Base-by-base conservation (phyloP, 92 coral and sea anemone species). In the Ricordea florida region DNA sequence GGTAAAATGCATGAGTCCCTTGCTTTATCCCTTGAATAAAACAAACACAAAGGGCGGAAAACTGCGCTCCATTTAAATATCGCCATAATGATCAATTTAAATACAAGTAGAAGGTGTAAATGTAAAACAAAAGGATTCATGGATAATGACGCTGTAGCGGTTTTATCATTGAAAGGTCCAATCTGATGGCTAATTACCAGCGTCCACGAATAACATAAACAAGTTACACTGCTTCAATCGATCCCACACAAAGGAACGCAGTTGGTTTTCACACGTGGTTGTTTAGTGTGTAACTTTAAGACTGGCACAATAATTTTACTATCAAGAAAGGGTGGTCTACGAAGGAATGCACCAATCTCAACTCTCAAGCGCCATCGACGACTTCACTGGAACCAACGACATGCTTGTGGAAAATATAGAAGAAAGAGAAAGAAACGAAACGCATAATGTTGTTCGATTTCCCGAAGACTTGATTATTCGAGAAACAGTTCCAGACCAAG, bases 381-480 rank as follows among this genome's bases (percentile, higher is more conserved):
- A n/a, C n/a, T n/a, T n/a, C 5, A 48, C 16, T 48, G 23, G 22
- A 48, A 6, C 5, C 15, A 9, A 48, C 15, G 10, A 48, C 57
- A n/a, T n/a, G n/a, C n/a, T n/a, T n/a, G n/a, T n/a, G n/a, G n/a
- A n/a, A n/a, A n/a, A n/a, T n/a, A n/a, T n/a, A 38, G 72, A 20
- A 53, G 51, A 5, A 62, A 58, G 60, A 57, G 73, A 36, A 75
- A 62, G 51, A 46, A 11, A 13, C 31, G 81, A 32, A 33, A 48
- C 3, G 21, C 47, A 37, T 50, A 79, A 56, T 61, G 6, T 66
- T 0, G 22, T 41, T 11, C 87, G 81, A 25, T 89, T 93, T 34
- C 98, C 98, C 3, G 94, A 93, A 56, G 90, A 93, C 42, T 66
- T 83, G n/a, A 89, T 93, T 10, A 84, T 89, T 2, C 90, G 93